Evolutionary conservation across 2,113 vertebrate species (phyloP).

Genomic region (Plectropomus leopardus): DNA sequence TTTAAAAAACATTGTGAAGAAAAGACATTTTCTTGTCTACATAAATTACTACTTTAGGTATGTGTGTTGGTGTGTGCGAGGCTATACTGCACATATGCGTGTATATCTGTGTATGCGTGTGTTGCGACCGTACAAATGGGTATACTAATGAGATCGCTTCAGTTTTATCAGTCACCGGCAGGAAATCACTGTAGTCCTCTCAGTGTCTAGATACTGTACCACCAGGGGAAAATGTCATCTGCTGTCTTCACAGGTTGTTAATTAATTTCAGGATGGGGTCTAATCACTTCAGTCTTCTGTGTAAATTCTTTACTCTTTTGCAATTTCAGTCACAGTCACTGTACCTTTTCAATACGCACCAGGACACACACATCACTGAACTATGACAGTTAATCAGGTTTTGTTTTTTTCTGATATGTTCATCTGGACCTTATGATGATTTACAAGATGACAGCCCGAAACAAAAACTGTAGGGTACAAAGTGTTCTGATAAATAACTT

Average conservation of each 20-base stretch:
- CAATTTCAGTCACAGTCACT: slow-evolving; percentile 13
- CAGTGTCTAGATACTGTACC: slow-evolving; percentile 5
- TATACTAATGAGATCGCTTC: neutral
- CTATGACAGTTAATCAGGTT: slow-evolving; percentile 11
- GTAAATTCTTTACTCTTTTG: slow-evolving; percentile 25
- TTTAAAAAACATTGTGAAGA: neutral
- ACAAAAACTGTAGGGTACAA: neutral
- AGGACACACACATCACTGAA: slow-evolving; percentile 17
- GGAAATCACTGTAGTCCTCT: slow-evolving; percentile 37
- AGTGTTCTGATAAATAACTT: slow-evolving; percentile 27
- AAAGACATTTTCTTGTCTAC: no score
- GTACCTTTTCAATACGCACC: neutral
- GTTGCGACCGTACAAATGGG: neutral
- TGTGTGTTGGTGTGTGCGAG: neutral
- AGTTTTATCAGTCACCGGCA: slow-evolving; percentile 8
- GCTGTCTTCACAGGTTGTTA: slow-evolving; percentile 60
- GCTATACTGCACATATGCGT: neutral
- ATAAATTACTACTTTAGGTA: neutral
- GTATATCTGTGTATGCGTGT: no score
- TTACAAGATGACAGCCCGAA: neutral
- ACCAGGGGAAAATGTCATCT: slow-evolving; percentile 57
- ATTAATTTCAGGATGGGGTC: slow-evolving; percentile 71
- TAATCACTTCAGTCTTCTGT: slow-evolving; percentile 46
- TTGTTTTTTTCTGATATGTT: slow-evolving; percentile 4
- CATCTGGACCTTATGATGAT: neutral